phyloP scores from a whole-genome alignment of 2,797 vertebrate species.

The Sebastes paucispinis region DNA sequence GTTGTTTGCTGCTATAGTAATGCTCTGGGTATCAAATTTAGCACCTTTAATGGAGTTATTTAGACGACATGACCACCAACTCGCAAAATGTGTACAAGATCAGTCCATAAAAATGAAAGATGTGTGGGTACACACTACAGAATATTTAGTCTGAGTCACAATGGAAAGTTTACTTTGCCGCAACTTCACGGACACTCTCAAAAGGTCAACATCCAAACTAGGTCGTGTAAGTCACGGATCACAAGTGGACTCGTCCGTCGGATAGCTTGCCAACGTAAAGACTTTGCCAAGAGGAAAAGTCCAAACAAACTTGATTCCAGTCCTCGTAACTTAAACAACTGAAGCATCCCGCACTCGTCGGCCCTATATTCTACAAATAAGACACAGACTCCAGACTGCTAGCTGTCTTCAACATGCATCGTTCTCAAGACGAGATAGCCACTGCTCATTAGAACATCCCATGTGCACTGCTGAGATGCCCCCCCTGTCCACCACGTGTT shows the following conservation, averaged over 20 bases:
- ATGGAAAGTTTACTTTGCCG: constrained; percentile 14
- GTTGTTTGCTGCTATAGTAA: not conserved
- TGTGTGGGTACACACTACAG: not conserved
- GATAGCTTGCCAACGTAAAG: not conserved
- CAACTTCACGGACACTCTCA: not conserved
- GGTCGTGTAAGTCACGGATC: not conserved
- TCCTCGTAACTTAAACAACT: constrained; percentile 37
- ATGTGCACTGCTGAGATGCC: not conserved
- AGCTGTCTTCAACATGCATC: too few species aligned
- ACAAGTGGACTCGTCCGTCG: not conserved
- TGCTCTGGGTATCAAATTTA: not conserved
- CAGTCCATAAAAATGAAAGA: constrained; percentile 3
- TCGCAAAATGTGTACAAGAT: not conserved
- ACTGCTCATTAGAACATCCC: not conserved
- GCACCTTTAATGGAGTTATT: not conserved
- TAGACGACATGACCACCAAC: not conserved
- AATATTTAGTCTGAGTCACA: constrained; percentile 40
- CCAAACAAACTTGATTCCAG: constrained; percentile 50
- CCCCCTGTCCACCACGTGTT: constrained; percentile 7
- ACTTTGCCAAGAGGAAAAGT: constrained; percentile 5
- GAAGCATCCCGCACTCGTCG: not conserved
- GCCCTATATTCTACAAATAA: not conserved
- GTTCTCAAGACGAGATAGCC: not conserved
- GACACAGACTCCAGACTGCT: not conserved
- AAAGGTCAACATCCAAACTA: constrained; percentile 1